Conservation (phyloP, 1,140 invertebrate species). For the Pseudomyrmex dendroicus region DNA sequence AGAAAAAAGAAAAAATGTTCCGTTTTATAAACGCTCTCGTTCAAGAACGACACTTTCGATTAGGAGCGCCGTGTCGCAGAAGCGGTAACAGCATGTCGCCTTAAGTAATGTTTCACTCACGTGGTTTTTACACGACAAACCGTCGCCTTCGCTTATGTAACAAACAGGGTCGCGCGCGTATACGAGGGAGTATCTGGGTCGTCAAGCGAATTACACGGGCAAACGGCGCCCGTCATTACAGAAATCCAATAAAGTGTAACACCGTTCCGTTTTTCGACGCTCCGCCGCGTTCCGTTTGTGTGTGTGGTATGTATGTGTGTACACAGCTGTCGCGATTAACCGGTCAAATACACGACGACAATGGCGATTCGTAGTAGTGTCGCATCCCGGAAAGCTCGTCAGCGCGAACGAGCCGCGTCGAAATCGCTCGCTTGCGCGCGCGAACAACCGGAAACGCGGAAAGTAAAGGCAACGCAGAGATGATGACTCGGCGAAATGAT, state of each 20-base stretch:
- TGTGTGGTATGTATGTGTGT: neutral
- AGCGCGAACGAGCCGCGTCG: slow-evolving; percentile 22
- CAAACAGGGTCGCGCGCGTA: slow-evolving; percentile 46
- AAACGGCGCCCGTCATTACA: slow-evolving; percentile 55
- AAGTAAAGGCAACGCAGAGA: slow-evolving; percentile 61
- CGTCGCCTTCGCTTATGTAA: slow-evolving; percentile 57
- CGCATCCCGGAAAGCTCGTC: slow-evolving; percentile 30
- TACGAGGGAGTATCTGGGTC: slow-evolving; percentile 46
- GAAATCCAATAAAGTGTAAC: slow-evolving; percentile 62
- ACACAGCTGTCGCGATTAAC: slow-evolving; percentile 26
- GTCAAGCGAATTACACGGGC: slow-evolving; percentile 56
- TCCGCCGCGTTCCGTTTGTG: slow-evolving; percentile 17
- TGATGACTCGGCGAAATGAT: slow-evolving; percentile 63
- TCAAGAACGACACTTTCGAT: slow-evolving; percentile 40
- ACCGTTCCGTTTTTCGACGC: slow-evolving; percentile 58
- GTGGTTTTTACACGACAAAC: slow-evolving; percentile 57
- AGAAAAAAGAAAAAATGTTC: neutral
- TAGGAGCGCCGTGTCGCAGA: slow-evolving; percentile 20
- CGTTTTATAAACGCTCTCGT: slow-evolving; percentile 21
- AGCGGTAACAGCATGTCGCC: slow-evolving; percentile 38
- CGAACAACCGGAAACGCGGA: slow-evolving; percentile 38
- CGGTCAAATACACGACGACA: slow-evolving; percentile 60
- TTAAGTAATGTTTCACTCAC: slow-evolving; percentile 61
- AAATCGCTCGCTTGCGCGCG: slow-evolving; percentile 20
- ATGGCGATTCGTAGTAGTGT: slow-evolving; percentile 45